Evolutionary conservation across 2,888 invertebrate genomes (phyloP).

Genomic region (Rotaria macrura): DNA sequence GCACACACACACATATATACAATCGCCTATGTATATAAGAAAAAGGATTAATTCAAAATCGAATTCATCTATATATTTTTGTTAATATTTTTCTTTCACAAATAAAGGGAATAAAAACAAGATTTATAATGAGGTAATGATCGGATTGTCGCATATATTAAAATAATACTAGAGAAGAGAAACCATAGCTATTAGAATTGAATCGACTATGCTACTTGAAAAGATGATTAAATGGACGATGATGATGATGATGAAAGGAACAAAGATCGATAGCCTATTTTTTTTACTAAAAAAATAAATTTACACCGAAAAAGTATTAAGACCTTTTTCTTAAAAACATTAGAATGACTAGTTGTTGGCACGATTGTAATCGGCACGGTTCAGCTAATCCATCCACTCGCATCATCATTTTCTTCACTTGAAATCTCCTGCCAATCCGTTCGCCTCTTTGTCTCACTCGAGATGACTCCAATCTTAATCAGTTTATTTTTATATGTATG

Average conservation of each 20-base stretch:
- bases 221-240: not conserved
- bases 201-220: not conserved
- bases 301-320: no score
- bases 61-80: not conserved
- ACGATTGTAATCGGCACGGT: not conserved
- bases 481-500: slow-evolving; percentile 9
- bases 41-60: no score
- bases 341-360: not conserved
- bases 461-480: not conserved
- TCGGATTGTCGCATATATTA: no score
- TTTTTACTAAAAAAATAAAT: no score
- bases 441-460: slow-evolving; percentile 7
- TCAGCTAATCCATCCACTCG: not conserved
- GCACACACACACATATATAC: not conserved
- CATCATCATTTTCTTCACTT: slow-evolving; percentile 15
- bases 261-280: not conserved
- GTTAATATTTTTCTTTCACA: no score
- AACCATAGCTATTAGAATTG: not conserved
- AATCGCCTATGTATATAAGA: no score
- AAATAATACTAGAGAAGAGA: not conserved
- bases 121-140: no score
- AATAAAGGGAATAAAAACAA: no score
- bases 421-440: not conserved
- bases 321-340: no score
- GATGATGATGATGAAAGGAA: not conserved